Evolutionary conservation across 2,113 vertebrate species (phyloP), one percentile per base, ranked within the genome.

Genomic region (Dromaius novaehollandiae): DNA sequence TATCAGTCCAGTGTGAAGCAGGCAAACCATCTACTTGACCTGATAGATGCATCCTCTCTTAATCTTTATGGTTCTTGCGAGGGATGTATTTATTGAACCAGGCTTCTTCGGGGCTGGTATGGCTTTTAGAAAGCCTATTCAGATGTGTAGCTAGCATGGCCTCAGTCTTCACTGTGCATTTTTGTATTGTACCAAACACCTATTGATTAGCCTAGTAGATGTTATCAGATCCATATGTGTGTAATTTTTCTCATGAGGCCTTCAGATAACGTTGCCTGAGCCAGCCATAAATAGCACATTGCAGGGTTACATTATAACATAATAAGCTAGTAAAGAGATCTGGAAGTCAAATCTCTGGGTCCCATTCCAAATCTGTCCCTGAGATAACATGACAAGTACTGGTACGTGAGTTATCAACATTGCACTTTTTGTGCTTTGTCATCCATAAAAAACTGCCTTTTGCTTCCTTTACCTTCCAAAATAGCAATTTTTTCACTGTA

Each of bases 201-300:
- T 80, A 66, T 87, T 95, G 91, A 82, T 91, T 85, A 82, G 58
- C 75, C 53, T 82, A 28, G 66, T 73, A 82, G 78, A 88, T 82
- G 51, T 56, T 87, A 65, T 75, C 30, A 1, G 85, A 74, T 89
- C 82, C 61, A 26, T 91, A 87, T 69, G 70, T 92, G 51, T 0
- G 0, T 82, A 82, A 84, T 89, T 92, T 89, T 84, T 80, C 87
- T 95, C 48, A 8, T 34, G 78, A 91, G 66, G 66, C 61, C 63
- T 85, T 88, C 51, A 77, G 91, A 34, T 70, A 24, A 89, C 56
- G 34, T 91, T 88, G 58, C 82, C 82, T 63, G 51, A 91, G 58
- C 40, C 63, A 69, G 73, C 84, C 82, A 88, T 85, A 89, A 88
- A 88, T 73, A 89, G 82, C 87, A 74, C 78, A 8, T 73, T 76